Conservation (phyloP, 2,888 invertebrate genomes). For the Buathra laborator region DNA sequence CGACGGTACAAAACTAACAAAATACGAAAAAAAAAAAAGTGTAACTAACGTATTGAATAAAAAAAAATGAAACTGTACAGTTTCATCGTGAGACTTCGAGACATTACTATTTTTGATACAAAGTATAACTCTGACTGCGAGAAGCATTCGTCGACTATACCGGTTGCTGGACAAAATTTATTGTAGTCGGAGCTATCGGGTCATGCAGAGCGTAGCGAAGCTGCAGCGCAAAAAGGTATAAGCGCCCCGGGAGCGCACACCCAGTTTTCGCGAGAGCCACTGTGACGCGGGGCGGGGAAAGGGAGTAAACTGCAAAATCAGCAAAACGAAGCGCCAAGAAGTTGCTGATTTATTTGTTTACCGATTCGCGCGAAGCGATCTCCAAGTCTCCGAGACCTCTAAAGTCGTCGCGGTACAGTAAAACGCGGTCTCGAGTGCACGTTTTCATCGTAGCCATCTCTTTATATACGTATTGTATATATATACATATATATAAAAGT, state of each 20-base stretch:
- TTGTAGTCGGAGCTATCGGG: slow-evolving; percentile 52
- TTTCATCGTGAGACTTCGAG: background rate
- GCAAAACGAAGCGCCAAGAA: slow-evolving; percentile 71
- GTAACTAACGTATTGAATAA: background rate
- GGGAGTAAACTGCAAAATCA: slow-evolving; percentile 75
- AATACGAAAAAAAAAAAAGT: background rate
- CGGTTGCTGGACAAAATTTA: slow-evolving; percentile 58
- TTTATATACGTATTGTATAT: background rate
- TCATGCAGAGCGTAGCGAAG: slow-evolving; percentile 36
- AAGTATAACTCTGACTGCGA: background rate
- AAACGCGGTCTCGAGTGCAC: slow-evolving; percentile 29
- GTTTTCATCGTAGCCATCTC: slow-evolving; percentile 30
- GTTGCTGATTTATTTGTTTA: slow-evolving; percentile 80
- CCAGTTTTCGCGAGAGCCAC: slow-evolving; percentile 33
- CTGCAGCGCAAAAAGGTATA: slow-evolving; percentile 59
- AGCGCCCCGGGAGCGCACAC: slow-evolving; percentile 45
- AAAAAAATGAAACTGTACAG: slow-evolving; percentile 23
- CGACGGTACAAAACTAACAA: background rate
- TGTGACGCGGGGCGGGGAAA: background rate
- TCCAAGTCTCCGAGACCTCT: slow-evolving; percentile 13
- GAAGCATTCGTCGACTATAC: slow-evolving; percentile 1
- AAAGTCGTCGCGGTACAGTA: slow-evolving; percentile 36
- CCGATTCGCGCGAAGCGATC: slow-evolving; percentile 65
- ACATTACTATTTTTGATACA: slow-evolving; percentile 23
- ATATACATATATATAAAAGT: background rate